Evolutionary conservation across 2,888 invertebrate species (phyloP).

Genomic region (Nycteola revayana): DNA sequence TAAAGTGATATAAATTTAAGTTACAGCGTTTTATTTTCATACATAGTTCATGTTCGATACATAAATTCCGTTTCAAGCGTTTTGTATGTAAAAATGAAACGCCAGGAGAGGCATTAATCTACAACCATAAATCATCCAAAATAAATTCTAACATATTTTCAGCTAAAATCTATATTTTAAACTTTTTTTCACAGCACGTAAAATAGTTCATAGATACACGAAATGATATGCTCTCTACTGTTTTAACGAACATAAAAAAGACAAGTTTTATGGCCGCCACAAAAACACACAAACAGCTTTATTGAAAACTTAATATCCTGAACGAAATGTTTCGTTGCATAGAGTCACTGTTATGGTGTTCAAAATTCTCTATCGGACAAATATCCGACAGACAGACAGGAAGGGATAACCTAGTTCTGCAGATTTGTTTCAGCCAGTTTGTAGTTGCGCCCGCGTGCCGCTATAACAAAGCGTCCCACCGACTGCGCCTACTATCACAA

Average conservation of each 20-base stretch:
- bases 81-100: no score
- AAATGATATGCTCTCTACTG: constrained; percentile 15
- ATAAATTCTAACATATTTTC: no score
- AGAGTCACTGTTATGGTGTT: constrained; percentile 28
- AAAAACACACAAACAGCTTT: constrained; percentile 21
- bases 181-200: no score
- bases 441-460: constrained; percentile 34
- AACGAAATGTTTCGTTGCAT: constrained; percentile 23
- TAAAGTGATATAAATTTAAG: no score
- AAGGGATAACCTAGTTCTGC: constrained; percentile 44
- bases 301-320: constrained; percentile 51
- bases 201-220: background rate
- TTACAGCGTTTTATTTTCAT: no score
- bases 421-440: constrained; percentile 49
- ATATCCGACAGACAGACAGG: constrained; percentile 43
- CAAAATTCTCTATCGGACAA: constrained; percentile 36
- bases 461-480: constrained; percentile 31
- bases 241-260: background rate
- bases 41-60: no score
- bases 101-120: no score
- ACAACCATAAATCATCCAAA: no score
- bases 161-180: no score
- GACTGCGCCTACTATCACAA: constrained; percentile 12
- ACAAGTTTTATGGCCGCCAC: constrained; percentile 3
- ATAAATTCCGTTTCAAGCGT: no score